phyloP scores from a whole-genome alignment of 2,888 invertebrate species.

The Rutpela maculata region DNA sequence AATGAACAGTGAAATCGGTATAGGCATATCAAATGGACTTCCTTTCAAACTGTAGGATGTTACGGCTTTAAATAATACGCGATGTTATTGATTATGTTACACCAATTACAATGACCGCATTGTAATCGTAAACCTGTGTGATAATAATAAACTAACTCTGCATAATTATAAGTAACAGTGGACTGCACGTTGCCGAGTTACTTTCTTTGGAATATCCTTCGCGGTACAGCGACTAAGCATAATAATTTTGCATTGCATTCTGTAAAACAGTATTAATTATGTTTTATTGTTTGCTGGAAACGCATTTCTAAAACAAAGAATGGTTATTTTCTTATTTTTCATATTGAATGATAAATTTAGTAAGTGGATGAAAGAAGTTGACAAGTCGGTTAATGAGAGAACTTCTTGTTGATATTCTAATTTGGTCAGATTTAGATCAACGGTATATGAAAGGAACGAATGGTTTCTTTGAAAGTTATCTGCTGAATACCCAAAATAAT shows the following conservation, averaged over 20 bases:
- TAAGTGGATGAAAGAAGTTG: too few species aligned
- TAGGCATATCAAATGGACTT: background rate
- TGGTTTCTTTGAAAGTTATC: too few species aligned
- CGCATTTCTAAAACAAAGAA: conserved; percentile 5
- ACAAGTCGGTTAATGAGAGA: too few species aligned
- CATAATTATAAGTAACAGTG: background rate
- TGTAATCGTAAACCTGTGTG: conserved; percentile 5
- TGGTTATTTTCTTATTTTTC: too few species aligned
- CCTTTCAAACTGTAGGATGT: background rate
- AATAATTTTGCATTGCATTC: background rate
- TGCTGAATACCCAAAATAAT: too few species aligned
- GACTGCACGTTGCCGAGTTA: background rate
- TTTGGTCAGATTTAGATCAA: too few species aligned
- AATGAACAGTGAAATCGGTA: background rate
- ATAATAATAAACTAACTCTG: background rate
- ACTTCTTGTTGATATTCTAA: too few species aligned
- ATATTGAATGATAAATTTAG: too few species aligned
- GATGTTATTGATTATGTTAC: conserved; percentile 1
- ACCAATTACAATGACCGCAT: conserved; percentile 3
- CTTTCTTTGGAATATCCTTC: conserved; percentile 18
- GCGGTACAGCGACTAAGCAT: background rate
- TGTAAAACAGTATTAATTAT: background rate
- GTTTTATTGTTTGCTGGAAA: background rate
- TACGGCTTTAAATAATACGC: background rate
- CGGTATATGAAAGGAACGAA: too few species aligned